Evolutionary conservation across 2,797 vertebrate species (phyloP).

Genomic region (Lacerta agilis): DNA sequence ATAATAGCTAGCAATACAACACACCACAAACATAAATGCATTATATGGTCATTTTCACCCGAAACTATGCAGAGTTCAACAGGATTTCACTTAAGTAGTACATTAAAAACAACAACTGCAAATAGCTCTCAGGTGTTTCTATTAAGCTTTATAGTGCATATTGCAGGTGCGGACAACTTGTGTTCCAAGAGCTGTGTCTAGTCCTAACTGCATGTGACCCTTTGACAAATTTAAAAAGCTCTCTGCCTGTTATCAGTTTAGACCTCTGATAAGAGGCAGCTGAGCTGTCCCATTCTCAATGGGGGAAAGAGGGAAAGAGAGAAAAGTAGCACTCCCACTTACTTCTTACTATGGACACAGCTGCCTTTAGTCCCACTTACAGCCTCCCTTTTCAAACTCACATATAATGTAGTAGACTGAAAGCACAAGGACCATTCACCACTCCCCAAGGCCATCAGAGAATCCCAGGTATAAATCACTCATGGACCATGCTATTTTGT

Average conservation of each 20-base stretch:
- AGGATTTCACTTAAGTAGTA: not conserved
- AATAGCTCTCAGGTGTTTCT: no score
- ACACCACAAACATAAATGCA: not conserved
- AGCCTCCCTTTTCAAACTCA: not conserved
- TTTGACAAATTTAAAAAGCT: no score
- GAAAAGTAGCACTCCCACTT: not conserved
- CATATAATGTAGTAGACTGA: not conserved
- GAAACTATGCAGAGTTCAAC: not conserved
- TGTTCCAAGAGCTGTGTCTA: no score
- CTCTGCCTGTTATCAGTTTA: not conserved
- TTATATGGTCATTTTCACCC: not conserved
- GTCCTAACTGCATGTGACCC: no score
- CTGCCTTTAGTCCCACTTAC: not conserved
- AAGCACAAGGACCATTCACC: not conserved
- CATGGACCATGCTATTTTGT: not conserved
- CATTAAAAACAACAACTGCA: not conserved
- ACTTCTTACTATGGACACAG: not conserved
- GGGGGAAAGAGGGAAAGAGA: not conserved
- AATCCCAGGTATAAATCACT: not conserved
- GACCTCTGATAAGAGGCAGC: not conserved
- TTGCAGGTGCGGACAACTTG: not conserved
- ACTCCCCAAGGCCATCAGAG: not conserved
- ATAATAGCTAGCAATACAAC: not conserved
- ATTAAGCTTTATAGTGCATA: not conserved
- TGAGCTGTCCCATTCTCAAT: not conserved